Evolutionary conservation across 2,113 vertebrate genomes (phyloP).

Genomic region (Vanacampus margaritifer): DNA sequence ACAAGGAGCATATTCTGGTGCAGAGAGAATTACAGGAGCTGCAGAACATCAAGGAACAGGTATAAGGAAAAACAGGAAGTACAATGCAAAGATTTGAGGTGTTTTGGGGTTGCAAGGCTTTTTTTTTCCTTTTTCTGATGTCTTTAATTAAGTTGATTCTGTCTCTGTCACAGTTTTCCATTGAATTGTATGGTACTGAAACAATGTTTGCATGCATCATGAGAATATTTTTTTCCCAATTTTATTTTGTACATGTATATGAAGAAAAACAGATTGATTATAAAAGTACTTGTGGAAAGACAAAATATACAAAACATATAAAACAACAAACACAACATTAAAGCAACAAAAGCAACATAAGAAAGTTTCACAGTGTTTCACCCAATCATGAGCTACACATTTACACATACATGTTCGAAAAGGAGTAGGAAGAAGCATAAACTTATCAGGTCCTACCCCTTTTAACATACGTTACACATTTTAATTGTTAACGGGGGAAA

Average conservation of each 20-base stretch:
- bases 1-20: slow-evolving; percentile 94
- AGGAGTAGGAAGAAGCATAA: no score
- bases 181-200: background rate
- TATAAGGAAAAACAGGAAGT: slow-evolving; percentile 57
- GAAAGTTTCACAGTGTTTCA: no score
- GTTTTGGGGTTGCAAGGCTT: background rate
- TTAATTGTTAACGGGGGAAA: background rate
- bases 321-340: no score
- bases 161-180: background rate
- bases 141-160: background rate
- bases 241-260: background rate
- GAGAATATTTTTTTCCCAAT: background rate
- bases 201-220: background rate
- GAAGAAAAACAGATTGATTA: no score
- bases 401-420: no score
- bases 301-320: no score
- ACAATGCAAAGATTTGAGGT: slow-evolving; percentile 16
- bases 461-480: no score
- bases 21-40: slow-evolving; percentile 94
- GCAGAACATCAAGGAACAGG: slow-evolving; percentile 98
- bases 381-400: no score
- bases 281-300: no score
- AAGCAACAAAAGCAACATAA: no score
- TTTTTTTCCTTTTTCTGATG: slow-evolving; percentile 27
- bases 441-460: no score